Conservation (phyloP, 2,113 vertebrate species). For the Ranitomeya imitator region DNA sequence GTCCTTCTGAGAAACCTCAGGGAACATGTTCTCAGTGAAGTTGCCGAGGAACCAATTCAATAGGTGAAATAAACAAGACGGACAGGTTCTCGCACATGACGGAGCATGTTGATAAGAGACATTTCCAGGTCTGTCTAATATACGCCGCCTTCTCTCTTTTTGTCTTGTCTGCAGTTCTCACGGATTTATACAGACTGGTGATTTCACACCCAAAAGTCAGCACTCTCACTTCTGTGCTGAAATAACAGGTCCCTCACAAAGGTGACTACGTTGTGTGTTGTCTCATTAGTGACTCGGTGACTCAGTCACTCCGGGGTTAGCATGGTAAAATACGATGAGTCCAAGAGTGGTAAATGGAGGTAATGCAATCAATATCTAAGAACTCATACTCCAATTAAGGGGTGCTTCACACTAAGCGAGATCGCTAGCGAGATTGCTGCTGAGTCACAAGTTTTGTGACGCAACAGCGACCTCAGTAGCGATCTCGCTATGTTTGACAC, state of each 20-base stretch:
- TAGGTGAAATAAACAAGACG: constrained; percentile 61
- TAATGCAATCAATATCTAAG: neutral
- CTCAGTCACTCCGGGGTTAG: neutral
- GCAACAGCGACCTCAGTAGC: too few relatives aligned
- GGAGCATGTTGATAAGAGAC: constrained; percentile 61
- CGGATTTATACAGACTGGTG: constrained; percentile 39
- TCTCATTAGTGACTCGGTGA: constrained; percentile 49
- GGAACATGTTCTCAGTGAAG: constrained; percentile 59
- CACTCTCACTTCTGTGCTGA: neutral
- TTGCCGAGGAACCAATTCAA: constrained; percentile 60
- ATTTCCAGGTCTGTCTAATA: constrained; percentile 62
- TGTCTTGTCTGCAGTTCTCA: constrained; percentile 65
- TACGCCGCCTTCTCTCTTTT: constrained; percentile 56
- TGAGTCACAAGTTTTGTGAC: too few relatives aligned
- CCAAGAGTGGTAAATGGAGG: neutral
- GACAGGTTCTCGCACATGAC: constrained; percentile 62
- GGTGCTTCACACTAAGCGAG: too few relatives aligned
- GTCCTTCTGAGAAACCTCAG: neutral
- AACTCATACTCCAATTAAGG: too few relatives aligned
- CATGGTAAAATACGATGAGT: neutral
- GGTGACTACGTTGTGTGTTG: constrained; percentile 7
- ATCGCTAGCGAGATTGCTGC: too few relatives aligned
- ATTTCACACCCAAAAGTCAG: constrained; percentile 41
- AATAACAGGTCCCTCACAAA: neutral
- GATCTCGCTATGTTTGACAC: too few relatives aligned